Evolutionary conservation across 1,140 invertebrate species (phyloP).

Genomic region (Sycobia sp.): DNA sequence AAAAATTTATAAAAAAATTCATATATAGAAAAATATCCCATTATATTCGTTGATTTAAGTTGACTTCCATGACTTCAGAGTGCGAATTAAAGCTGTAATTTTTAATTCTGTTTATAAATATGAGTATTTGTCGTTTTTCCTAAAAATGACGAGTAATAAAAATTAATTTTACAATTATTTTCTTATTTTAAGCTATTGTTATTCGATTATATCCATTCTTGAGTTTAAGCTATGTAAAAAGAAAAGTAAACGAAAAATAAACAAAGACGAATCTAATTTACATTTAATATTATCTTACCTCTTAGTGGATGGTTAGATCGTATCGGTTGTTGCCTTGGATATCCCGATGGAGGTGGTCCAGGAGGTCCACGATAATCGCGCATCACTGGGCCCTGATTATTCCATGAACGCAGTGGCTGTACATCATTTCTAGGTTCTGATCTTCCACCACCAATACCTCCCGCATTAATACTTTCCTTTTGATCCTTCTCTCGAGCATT

Average conservation of each 20-base stretch:
- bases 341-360: constrained; percentile 40
- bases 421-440: constrained; percentile 45
- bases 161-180: too few relatives aligned
- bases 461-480: constrained; percentile 1
- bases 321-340: constrained; percentile 43
- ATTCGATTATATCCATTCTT: too few relatives aligned
- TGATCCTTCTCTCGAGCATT: constrained; percentile 20
- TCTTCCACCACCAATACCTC: constrained; percentile 12
- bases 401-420: constrained; percentile 50
- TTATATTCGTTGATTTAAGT: too few relatives aligned
- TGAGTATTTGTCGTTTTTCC: too few relatives aligned
- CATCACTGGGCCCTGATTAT: constrained; percentile 41
- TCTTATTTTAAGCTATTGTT: too few relatives aligned
- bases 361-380: constrained; percentile 53
- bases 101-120: too few relatives aligned
- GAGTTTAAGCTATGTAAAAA: too few relatives aligned
- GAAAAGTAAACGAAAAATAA: not conserved
- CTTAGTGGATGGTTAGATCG: constrained; percentile 49
- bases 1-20: too few relatives aligned
- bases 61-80: too few relatives aligned
- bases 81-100: too few relatives aligned
- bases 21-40: too few relatives aligned
- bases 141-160: too few relatives aligned
- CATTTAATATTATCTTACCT: constrained; percentile 38
- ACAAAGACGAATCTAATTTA: not conserved